Conservation (phyloP, 1,140 invertebrate species). For the Ctenoplectra terminalis region DNA sequence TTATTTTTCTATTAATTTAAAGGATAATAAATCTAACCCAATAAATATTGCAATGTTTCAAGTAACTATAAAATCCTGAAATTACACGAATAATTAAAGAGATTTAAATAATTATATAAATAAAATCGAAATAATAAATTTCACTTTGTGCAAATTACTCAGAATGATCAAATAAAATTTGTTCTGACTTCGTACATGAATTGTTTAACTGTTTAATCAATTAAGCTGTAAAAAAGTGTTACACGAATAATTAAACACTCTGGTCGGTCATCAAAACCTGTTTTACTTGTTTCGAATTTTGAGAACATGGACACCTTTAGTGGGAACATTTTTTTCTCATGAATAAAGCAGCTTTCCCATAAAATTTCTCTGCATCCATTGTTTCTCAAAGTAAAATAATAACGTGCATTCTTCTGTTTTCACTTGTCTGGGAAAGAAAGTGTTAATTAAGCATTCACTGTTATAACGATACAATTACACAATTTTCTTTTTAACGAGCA, state of each 20-base stretch:
- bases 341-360: neutral
- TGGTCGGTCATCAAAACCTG: neutral
- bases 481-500: neutral
- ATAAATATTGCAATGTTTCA: no score
- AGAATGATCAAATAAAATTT: neutral
- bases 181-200: neutral
- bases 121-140: neutral
- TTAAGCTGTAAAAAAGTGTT: neutral
- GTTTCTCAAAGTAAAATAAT: neutral
- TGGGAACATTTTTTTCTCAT: neutral
- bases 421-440: neutral
- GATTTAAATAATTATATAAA: neutral
- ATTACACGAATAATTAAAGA: no score
- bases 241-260: constrained; percentile 1
- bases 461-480: neutral
- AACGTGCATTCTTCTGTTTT: neutral
- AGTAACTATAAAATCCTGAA: no score
- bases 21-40: no score
- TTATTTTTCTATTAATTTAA: no score
- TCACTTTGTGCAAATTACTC: neutral
- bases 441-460: neutral
- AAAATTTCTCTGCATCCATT: neutral
- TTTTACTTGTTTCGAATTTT: constrained; percentile 13
- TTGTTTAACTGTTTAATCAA: neutral
- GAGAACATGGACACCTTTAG: neutral